phyloP scores from a whole-genome alignment of 30 jellyfish, hydroid and myxozoan species.

The Chrysaora quinquecirrha region DNA sequence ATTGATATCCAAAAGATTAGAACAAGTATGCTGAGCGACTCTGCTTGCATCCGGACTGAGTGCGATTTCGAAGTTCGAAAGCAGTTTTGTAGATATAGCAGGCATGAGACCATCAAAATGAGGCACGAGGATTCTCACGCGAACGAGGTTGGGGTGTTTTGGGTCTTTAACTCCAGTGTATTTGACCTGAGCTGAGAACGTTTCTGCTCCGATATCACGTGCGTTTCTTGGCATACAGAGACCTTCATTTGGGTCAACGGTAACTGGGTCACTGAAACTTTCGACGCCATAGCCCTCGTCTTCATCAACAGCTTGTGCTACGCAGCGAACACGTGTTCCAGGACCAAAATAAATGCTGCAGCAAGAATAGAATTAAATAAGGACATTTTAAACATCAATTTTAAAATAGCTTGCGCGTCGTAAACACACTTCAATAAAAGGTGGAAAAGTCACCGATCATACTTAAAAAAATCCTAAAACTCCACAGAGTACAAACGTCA shows the following conservation, averaged over 20 bases:
- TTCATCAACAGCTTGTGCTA: slow-evolving; percentile 92
- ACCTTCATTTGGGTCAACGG: slow-evolving; percentile 81
- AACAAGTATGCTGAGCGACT: slow-evolving; percentile 90
- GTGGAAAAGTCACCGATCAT: no score
- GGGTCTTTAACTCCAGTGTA: slow-evolving; percentile 94
- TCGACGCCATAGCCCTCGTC: slow-evolving; percentile 81
- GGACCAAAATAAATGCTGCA: slow-evolving; percentile 89
- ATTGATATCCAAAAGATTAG: slow-evolving; percentile 79
- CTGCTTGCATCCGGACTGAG: slow-evolving; percentile 96
- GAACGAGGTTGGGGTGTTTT: slow-evolving; percentile 81
- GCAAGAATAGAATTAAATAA: not conserved
- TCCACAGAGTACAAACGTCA: no score
- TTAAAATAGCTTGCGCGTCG: not conserved
- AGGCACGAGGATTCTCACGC: slow-evolving; percentile 85
- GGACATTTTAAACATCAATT: not conserved
- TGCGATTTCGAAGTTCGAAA: slow-evolving; percentile 75
- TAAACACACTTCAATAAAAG: no score
- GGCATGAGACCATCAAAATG: slow-evolving; percentile 97
- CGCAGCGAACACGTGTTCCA: slow-evolving; percentile 92
- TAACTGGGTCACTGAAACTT: slow-evolving; percentile 80
- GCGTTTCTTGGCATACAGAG: slow-evolving; percentile 90
- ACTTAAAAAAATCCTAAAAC: no score
- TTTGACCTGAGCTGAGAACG: slow-evolving; percentile 97
- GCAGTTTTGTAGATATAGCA: slow-evolving; percentile 85
- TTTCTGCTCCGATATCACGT: slow-evolving; percentile 86